phyloP scores from a whole-genome alignment of 37 sponge, comb jelly and placozoan genomes.

The Ianthella basta region DNA sequence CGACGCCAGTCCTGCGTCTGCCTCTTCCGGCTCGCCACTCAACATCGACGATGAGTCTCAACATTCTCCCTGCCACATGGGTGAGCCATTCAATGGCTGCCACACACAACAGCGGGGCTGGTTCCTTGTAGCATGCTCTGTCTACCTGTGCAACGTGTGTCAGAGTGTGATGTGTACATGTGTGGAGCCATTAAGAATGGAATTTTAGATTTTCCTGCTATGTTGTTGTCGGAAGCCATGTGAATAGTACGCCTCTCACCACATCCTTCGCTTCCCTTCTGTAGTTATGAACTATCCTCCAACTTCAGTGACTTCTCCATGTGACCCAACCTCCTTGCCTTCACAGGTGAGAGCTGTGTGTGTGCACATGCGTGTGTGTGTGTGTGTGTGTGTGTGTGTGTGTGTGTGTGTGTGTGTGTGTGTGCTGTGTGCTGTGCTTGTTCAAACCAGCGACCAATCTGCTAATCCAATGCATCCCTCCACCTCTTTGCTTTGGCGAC shows the following conservation, averaged over 20 bases:
- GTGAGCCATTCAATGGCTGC: too few species aligned
- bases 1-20: neutral
- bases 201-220: too few species aligned
- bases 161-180: too few species aligned
- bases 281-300: neutral
- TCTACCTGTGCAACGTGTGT: too few species aligned
- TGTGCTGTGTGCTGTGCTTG: neutral
- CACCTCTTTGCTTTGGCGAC: neutral
- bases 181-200: too few species aligned
- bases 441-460: constrained; percentile 30
- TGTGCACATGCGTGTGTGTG: neutral
- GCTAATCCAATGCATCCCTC: neutral
- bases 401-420: too few species aligned
- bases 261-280: too few species aligned
- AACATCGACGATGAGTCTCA: constrained; percentile 14
- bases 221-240: too few species aligned
- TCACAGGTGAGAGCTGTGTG: neutral
- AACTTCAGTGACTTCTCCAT: neutral
- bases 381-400: neutral
- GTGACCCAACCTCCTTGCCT: neutral
- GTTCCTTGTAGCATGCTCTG: too few species aligned
- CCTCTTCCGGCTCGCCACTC: neutral
- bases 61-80: too few species aligned
- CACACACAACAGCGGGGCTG: too few species aligned
- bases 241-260: too few species aligned